Evolutionary conservation across 1,140 invertebrate genomes (phyloP).

Genomic region (Cephus cinctus): DNA sequence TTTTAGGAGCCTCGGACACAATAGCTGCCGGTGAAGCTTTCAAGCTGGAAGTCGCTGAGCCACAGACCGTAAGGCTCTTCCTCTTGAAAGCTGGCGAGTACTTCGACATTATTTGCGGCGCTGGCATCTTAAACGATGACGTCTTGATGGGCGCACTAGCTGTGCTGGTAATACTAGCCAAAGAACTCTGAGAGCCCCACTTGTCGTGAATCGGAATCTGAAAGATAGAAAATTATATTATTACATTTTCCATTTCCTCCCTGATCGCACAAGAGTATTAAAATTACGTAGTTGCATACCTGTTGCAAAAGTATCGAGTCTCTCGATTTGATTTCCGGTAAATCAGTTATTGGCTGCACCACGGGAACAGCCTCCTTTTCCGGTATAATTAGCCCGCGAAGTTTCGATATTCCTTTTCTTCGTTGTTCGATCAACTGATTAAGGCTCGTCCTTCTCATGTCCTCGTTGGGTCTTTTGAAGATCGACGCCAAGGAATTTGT

Average conservation of each 20-base stretch:
- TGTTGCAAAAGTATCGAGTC: constrained; percentile 49
- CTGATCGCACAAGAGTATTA: neutral
- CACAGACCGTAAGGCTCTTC: constrained; percentile 69
- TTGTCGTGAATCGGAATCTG: constrained; percentile 45
- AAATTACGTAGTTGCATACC: constrained; percentile 23
- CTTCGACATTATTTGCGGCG: constrained; percentile 64
- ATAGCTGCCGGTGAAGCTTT: constrained; percentile 13
- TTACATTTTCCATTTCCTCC: neutral
- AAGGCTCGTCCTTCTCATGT: constrained; percentile 54
- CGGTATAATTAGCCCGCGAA: constrained; percentile 82
- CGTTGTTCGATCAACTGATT: constrained; percentile 76
- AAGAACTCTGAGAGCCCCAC: constrained; percentile 47
- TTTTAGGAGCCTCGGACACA: constrained; percentile 54
- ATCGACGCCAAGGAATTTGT: constrained; percentile 52
- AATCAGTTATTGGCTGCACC: constrained; percentile 60
- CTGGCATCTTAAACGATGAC: constrained; percentile 45
- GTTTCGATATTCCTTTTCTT: constrained; percentile 76
- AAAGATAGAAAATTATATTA: neutral
- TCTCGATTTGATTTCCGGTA: constrained; percentile 80
- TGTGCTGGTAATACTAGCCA: constrained; percentile 42
- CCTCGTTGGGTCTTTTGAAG: constrained; percentile 41
- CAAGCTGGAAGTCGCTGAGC: constrained; percentile 40
- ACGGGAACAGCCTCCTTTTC: constrained; percentile 64
- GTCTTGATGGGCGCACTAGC: constrained; percentile 37
- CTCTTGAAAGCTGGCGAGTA: constrained; percentile 83